A percentile compares a stretch with the other conserved stretches of the same genome.
phyloP scores from a whole-genome alignment of 1,140 invertebrate genomes.

The Drosophila fuyamai region DNA sequence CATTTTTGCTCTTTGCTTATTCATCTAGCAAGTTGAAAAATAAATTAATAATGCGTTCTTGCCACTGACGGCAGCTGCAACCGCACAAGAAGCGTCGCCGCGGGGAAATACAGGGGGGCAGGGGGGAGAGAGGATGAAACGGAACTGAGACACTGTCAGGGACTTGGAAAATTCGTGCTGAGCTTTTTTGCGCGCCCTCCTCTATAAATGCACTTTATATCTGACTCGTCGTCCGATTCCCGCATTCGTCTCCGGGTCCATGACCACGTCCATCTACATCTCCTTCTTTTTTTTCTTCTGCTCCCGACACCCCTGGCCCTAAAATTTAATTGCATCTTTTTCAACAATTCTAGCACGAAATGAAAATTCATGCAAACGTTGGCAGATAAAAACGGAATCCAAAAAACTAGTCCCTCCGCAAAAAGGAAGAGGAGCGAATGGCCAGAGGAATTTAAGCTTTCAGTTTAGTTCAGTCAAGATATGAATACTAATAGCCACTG shows the following conservation, averaged over 20 bases:
- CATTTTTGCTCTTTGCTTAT: conserved; percentile 81
- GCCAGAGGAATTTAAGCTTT: conserved; percentile 79
- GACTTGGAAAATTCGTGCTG: conserved; percentile 44
- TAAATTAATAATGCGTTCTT: conserved; percentile 83
- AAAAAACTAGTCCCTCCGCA: conserved; percentile 1
- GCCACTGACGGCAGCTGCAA: conserved; percentile 80
- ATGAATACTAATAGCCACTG: conserved; percentile 83
- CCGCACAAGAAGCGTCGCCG: conserved; percentile 47
- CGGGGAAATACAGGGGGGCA: not conserved
- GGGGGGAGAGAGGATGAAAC: not conserved
- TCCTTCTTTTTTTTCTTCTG: conserved; percentile 1
- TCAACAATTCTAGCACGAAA: conserved; percentile 78
- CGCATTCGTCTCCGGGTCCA: conserved; percentile 29
- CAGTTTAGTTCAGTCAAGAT: conserved; percentile 83
- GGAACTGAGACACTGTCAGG: conserved; percentile 40
- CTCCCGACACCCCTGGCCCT: conserved; percentile 50
- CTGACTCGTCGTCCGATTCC: conserved; percentile 16
- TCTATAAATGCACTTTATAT: conserved; percentile 2
- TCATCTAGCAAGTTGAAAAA: conserved; percentile 82
- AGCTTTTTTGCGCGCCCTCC: conserved; percentile 27
- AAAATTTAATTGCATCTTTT: conserved; percentile 83
- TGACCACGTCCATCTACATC: conserved; percentile 44
- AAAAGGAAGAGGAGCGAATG: conserved; percentile 32
- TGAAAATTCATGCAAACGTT: conserved; percentile 81
- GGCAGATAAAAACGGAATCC: conserved; percentile 51